Evolutionary conservation across 2,888 invertebrate genomes (phyloP).

Genomic region (Rotaria socialis): DNA sequence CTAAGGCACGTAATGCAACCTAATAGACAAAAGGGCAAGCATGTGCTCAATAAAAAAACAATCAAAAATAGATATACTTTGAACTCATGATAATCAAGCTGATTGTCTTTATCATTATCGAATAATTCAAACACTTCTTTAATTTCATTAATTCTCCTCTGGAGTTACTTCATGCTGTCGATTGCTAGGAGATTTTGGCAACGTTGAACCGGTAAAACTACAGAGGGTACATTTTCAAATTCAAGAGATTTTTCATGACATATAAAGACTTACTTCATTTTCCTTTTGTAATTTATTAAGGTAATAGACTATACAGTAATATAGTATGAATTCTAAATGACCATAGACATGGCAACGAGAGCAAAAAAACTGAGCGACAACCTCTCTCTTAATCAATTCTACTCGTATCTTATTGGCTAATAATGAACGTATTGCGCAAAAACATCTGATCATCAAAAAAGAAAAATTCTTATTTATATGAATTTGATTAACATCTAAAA

Average conservation of each 20-base stretch:
- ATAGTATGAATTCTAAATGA: neutral
- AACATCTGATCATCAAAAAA: too few species aligned
- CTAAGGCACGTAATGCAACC: slow-evolving; percentile 59
- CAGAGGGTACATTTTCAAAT: neutral
- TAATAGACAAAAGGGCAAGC: slow-evolving; percentile 48
- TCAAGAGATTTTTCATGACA: neutral
- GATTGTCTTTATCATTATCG: slow-evolving; percentile 59
- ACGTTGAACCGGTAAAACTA: neutral
- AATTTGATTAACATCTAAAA: too few species aligned
- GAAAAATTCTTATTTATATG: too few species aligned
- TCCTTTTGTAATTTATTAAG: neutral
- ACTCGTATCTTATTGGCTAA: neutral
- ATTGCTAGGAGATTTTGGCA: neutral
- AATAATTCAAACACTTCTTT: slow-evolving; percentile 59
- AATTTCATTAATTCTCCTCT: slow-evolving; percentile 59
- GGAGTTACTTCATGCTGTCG: slow-evolving; percentile 53
- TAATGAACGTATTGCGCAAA: neutral
- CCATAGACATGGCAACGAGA: neutral
- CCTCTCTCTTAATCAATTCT: neutral
- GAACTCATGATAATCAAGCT: slow-evolving; percentile 59
- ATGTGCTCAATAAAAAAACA: neutral
- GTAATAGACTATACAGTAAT: neutral
- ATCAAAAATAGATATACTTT: slow-evolving; percentile 51
- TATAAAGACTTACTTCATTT: neutral
- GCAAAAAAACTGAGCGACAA: neutral